Percentiles rank a stretch among this genome's conserved stretches.
phyloP scores from a whole-genome alignment of 2,113 vertebrate genomes.

The Gracilinanus agilis region DNA sequence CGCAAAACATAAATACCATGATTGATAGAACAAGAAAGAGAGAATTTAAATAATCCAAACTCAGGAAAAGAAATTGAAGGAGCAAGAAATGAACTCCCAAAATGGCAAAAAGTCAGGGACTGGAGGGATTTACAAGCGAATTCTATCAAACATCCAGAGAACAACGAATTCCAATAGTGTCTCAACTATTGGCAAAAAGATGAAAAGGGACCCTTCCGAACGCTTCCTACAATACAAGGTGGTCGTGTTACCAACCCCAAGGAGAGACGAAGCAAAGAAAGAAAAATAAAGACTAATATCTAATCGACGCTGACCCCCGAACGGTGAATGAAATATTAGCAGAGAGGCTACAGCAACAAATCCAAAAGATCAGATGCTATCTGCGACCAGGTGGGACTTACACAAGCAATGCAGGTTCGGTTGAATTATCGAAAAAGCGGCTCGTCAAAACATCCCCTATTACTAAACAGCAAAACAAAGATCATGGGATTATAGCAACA shows the following conservation, averaged over 20 bases:
- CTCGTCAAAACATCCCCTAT: not conserved
- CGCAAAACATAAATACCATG: not conserved
- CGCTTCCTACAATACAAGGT: not conserved
- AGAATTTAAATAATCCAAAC: not conserved
- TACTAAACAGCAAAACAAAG: not conserved
- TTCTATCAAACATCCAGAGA: not conserved
- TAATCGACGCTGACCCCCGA: not conserved
- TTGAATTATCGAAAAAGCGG: not conserved
- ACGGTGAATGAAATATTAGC: not conserved
- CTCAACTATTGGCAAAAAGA: not conserved
- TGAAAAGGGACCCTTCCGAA: not conserved
- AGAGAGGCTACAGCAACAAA: not conserved
- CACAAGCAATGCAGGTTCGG: not conserved
- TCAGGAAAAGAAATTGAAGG: not conserved
- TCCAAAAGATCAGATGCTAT: not conserved
- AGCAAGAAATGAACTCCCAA: not conserved
- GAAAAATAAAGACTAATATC: not conserved
- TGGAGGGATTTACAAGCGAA: not conserved
- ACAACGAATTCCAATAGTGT: not conserved
- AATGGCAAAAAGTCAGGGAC: not conserved
- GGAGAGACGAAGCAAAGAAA: not conserved
- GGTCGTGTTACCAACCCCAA: not conserved
- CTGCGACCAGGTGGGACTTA: not conserved
- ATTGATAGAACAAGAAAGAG: not conserved
- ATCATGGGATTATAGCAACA: not conserved